Evolutionary conservation across 2,888 invertebrate species (phyloP).

Genomic region (Bibio marci): DNA sequence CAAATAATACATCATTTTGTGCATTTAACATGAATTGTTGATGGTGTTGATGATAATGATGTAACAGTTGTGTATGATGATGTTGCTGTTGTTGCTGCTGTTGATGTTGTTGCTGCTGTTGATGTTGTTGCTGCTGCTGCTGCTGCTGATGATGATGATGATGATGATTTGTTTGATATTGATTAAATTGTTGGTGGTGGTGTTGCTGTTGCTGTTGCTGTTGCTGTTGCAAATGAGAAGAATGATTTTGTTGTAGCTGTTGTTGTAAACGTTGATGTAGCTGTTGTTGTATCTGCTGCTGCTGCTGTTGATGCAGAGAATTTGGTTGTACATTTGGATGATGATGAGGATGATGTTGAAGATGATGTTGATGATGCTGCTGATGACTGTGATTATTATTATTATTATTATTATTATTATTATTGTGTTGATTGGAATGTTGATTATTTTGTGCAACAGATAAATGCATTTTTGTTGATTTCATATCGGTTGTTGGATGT

Average conservation of each 20-base stretch:
- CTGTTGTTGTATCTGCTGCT: neutral
- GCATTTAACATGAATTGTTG: slow-evolving; percentile 24
- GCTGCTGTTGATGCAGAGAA: no score
- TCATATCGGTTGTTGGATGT: no score
- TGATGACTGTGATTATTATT: no score
- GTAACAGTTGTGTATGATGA: slow-evolving; percentile 18
- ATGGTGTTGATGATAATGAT: slow-evolving; percentile 31
- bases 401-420: no score
- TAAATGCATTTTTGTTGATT: no score
- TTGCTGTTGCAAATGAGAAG: neutral
- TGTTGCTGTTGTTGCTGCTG: slow-evolving; percentile 2
- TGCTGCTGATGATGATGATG: neutral
- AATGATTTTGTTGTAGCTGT: neutral
- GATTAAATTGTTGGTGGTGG: neutral
- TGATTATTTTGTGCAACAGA: no score
- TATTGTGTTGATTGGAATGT: neutral
- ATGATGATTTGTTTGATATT: neutral
- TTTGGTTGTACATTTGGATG: no score
- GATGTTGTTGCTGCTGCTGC: slow-evolving; percentile 5
- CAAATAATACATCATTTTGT: slow-evolving; percentile 19
- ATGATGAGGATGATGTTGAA: no score
- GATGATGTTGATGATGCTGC: no score
- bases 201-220: neutral
- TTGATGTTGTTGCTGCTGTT: slow-evolving; percentile 1
- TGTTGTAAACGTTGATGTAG: neutral